Evolutionary conservation across 2,888 invertebrate genomes (phyloP).

Genomic region (Minunthozetes semirufus): DNA sequence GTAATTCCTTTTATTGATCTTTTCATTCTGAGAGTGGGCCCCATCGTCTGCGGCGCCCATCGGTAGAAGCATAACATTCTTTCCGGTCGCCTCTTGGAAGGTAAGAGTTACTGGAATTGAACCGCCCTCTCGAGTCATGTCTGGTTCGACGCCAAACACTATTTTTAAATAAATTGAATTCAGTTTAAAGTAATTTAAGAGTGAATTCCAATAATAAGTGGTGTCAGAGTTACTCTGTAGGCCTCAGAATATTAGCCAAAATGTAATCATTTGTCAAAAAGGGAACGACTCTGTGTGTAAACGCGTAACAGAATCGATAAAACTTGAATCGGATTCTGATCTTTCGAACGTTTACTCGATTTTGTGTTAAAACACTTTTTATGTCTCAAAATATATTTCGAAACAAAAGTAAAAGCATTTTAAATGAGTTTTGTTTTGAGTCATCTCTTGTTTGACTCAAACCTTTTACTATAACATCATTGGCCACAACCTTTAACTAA

Average conservation of each 20-base stretch:
- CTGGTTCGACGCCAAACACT: conserved; percentile 41
- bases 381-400: background rate
- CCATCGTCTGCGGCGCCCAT: conserved; percentile 95
- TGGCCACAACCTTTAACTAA: background rate
- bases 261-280: background rate
- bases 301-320: background rate
- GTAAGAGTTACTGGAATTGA: conserved; percentile 94
- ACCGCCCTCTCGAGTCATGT: conserved; percentile 73
- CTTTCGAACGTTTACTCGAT: background rate
- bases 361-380: background rate
- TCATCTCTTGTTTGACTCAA: conserved; percentile 1
- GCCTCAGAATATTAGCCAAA: background rate
- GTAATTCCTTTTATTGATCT: conserved; percentile 83
- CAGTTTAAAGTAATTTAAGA: too few relatives aligned
- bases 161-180: background rate
- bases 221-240: too few relatives aligned
- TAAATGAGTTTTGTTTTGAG: background rate
- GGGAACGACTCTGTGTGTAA: background rate
- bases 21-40: conserved; percentile 98
- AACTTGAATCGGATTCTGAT: background rate
- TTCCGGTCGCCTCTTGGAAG: conserved; percentile 75
- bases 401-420: background rate
- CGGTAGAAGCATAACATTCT: conserved; percentile 87
- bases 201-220: too few relatives aligned
- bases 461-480: conserved; percentile 2